These are phyloP conservation scores for Caerostris extrusa DNA, from an alignment of 1,140 invertebrate species.

Conservation along the genomic window DNA sequence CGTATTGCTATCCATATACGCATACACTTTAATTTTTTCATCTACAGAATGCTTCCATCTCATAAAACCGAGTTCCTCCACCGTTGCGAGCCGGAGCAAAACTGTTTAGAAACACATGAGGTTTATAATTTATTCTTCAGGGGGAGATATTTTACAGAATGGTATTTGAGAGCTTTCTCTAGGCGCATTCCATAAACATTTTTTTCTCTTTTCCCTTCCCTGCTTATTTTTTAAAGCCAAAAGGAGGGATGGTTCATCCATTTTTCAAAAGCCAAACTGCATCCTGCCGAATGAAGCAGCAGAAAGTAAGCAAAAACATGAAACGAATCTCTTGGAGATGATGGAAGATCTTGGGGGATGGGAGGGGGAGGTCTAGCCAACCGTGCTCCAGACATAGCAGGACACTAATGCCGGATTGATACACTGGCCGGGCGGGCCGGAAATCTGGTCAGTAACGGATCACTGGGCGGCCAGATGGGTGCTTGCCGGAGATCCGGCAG, in stretches of 20 bases:
- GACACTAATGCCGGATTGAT: slow-evolving; percentile 59
- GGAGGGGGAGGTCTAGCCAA: background rate
- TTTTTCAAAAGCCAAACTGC: slow-evolving; percentile 28
- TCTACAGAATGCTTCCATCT: background rate
- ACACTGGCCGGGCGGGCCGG: slow-evolving; percentile 49
- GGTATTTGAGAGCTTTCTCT: background rate
- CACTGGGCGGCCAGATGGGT: slow-evolving; percentile 18
- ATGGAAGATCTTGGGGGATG: background rate
- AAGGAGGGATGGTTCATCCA: background rate
- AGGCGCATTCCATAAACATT: slow-evolving; percentile 6
- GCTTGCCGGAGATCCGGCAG: slow-evolving; percentile 21
- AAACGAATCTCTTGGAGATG: slow-evolving; percentile 1
- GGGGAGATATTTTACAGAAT: background rate
- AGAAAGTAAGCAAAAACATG: slow-evolving; percentile 4
- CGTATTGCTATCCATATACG: no score
- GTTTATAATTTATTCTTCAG: slow-evolving; percentile 40
- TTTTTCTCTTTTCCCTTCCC: background rate
- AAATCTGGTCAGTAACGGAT: slow-evolving; percentile 61
- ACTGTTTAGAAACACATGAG: background rate
- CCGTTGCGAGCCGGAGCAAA: background rate
- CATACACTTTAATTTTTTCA: no score
- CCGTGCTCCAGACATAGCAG: background rate
- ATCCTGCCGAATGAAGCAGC: background rate
- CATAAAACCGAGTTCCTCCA: background rate
- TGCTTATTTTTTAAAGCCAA: background rate